Base-by-base conservation (phyloP, 2,113 vertebrate species). In the Hippolais icterina region DNA sequence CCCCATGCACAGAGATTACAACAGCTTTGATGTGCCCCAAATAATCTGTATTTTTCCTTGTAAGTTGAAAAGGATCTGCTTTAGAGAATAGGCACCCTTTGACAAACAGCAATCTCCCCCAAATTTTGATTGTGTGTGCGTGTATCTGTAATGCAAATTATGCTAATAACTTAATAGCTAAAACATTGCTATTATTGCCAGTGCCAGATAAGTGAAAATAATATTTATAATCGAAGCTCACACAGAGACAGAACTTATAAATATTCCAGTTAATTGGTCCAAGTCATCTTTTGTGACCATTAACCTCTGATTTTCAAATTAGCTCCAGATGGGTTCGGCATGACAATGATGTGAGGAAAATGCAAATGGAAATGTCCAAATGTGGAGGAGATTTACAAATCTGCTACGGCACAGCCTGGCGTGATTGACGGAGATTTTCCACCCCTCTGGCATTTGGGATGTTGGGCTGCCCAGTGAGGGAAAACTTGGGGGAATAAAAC, bases 271-370 rank as follows among this genome's bases (percentile, higher is more conserved):
- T 95, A 96, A 97, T 90, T 95, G 93, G 75, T n/a, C 88, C 37
- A 66, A 96, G 70, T 79, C 54, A 94, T 93, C 42, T 85, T 91
- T 61, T 90, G 70, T 96, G 90, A 97, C 89, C 81, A 90, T 89
- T 94, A 95, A 97, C 89, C 91, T 96, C 80, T 57, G 50, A 68
- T 89, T 96, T 95, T 61, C 82, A 85, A 83, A 96, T 97, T 82
- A 95, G 85, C 83, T 97, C 35, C 83, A 86, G 70, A 76, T 87
- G 92, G 78, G 42, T 65, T 53, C 22, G 66, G 79, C 16, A 78
- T 76, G 83, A 96, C 33, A 86, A 42, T 12, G 64, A 88, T 3
- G 27, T 31, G 86, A 76, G 93, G 46, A n/a, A 95, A 94, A 49
- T 6, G 59, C 41, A 68, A 63, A 93, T 64, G 92, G 52, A 56